Base-by-base conservation (phyloP, 2,888 invertebrate species). In the Brachyptera risi region DNA sequence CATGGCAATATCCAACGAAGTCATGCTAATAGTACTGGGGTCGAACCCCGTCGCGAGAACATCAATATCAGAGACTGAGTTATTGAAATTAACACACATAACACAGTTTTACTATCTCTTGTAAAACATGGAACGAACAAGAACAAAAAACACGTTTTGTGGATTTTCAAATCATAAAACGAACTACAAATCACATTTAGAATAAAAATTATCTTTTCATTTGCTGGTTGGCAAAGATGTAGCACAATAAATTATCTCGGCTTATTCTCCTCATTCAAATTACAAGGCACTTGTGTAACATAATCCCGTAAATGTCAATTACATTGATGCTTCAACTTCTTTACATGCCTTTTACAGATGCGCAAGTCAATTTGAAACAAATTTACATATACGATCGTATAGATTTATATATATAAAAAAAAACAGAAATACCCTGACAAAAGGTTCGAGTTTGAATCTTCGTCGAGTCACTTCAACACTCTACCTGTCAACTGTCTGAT, bases 331-430 rank as follows among this genome's bases (percentile, higher is more conserved):
- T 54, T 23, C 50, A 50, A 50, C 50, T 17, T 40, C 42, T 17
- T 24, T 31, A n/a, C n/a, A n/a, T n/a, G 17, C n/a, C 44, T 44
- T 11, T 31, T 31, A 23, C 47, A 47, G 35, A 47, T 37, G 35
- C 35, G 38, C 17, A 11, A 54, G 54, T 54, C 54, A 54, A 54
- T 54, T 54, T 54, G 13, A 47, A 54, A 19, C 37, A 54, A 19
- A 54, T 54, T 54, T 54, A 54, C 54, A 54, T 54, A 54, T 23
- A 54, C 37, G 13, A 19, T 37, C 17, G 35, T n/a, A n/a, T n/a
- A n/a, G n/a, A n/a, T n/a, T n/a, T n/a, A n/a, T n/a, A n/a, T n/a
- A n/a, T n/a, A n/a, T n/a, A n/a, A 4, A 54, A 17, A 54, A 54
- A 54, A 37, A 35, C 15, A 19, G 21, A 35, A 54, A 35, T 54